Evolutionary conservation across 2,113 vertebrate species (phyloP).

Genomic region (Ameiurus melas): DNA sequence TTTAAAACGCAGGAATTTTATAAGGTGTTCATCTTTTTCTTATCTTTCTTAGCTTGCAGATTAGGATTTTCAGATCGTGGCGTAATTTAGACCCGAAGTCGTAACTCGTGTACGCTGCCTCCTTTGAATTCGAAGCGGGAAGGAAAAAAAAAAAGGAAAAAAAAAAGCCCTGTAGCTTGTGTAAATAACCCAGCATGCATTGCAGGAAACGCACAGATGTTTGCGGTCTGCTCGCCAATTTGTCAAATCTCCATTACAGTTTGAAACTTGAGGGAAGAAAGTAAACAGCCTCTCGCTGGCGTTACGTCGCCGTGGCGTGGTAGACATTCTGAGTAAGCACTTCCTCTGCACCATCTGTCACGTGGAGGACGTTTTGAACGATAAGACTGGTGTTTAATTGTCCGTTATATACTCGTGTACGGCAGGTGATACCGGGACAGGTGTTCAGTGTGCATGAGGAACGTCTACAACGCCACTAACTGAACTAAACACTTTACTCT

Average conservation of each 20-base stretch:
- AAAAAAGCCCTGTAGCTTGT: slow-evolving; percentile 42
- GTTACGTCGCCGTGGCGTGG: not conserved
- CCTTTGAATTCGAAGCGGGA: not conserved
- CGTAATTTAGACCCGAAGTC: not conserved
- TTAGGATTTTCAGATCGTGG: not conserved
- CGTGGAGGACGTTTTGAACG: not conserved
- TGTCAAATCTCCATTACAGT: slow-evolving; percentile 34
- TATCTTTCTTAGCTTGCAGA: too few species aligned
- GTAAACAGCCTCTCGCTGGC: not conserved
- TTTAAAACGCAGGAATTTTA: not conserved
- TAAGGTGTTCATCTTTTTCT: not conserved
- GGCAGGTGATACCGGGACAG: not conserved
- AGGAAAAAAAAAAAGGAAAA: too few species aligned
- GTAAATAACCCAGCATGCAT: slow-evolving; percentile 49
- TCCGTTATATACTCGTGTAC: not conserved
- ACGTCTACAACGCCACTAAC: not conserved
- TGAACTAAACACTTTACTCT: slow-evolving; percentile 4
- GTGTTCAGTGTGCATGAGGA: slow-evolving; percentile 16
- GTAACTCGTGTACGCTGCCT: too few species aligned
- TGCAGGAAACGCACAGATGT: slow-evolving; percentile 45
- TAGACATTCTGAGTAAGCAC: slow-evolving; percentile 13
- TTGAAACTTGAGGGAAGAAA: slow-evolving; percentile 10
- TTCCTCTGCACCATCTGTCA: slow-evolving; percentile 26
- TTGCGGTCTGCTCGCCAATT: slow-evolving; percentile 61
- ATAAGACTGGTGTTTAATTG: slow-evolving; percentile 1